phyloP scores from a whole-genome alignment of 1,140 invertebrate species.

The Papilio xuthus region DNA sequence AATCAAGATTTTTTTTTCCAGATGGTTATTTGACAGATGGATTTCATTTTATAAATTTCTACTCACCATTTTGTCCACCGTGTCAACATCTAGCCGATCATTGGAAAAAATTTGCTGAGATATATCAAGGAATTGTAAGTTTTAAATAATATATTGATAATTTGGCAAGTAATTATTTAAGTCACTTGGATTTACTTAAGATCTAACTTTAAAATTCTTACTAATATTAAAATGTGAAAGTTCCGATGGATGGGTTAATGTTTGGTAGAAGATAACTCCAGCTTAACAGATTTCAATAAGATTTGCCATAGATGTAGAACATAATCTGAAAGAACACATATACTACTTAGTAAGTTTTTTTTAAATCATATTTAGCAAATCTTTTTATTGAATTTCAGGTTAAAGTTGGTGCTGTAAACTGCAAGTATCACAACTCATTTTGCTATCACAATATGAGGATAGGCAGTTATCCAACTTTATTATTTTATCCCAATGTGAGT shows the following conservation, averaged over 20 bases:
- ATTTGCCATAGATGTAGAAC: too few species aligned
- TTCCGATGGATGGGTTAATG: too few species aligned
- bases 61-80: slow-evolving; percentile 92
- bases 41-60: slow-evolving; percentile 93
- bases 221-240: too few species aligned
- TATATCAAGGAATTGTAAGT: slow-evolving; percentile 74
- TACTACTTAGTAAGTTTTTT: too few species aligned
- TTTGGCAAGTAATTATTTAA: neutral
- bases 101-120: slow-evolving; percentile 89
- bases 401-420: slow-evolving; percentile 73
- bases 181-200: neutral
- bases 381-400: slow-evolving; percentile 53
- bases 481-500: slow-evolving; percentile 77
- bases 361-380: too few species aligned
- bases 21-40: slow-evolving; percentile 82
- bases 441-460: slow-evolving; percentile 74
- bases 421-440: slow-evolving; percentile 74
- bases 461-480: slow-evolving; percentile 66
- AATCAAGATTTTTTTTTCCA: slow-evolving; percentile 49
- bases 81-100: slow-evolving; percentile 90
- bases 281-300: too few species aligned
- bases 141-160: neutral
- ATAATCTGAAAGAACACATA: too few species aligned
- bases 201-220: too few species aligned
- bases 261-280: too few species aligned